Conservation (phyloP, 2,888 invertebrate species). For the Caenorhabditis drosophilae region DNA sequence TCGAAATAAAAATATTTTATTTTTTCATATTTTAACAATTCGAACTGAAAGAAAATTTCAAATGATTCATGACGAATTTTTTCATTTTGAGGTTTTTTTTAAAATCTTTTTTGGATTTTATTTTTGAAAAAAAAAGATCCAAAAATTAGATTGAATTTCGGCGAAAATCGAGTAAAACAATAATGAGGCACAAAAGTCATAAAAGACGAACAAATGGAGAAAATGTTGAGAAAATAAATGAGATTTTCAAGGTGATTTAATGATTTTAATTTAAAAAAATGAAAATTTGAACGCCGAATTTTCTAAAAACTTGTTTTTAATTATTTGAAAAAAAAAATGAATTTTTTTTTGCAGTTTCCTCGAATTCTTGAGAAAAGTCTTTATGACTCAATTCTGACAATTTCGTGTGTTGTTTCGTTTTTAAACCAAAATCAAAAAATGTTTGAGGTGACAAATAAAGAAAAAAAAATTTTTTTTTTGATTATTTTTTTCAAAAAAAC, state of each 20-base stretch:
- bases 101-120: neutral
- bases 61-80: conserved; percentile 13
- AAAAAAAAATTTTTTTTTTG: neutral
- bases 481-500: conserved; percentile 4
- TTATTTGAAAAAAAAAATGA: neutral
- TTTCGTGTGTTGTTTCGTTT: conserved; percentile 21
- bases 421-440: conserved; percentile 22
- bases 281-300: neutral
- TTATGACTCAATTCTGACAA: conserved; percentile 16
- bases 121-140: neutral
- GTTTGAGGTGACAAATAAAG: conserved; percentile 27
- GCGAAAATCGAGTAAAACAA: conserved; percentile 19
- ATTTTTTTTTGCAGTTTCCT: conserved; percentile 24
- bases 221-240: conserved; percentile 25
- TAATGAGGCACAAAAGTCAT: conserved; percentile 31
- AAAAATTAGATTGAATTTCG: conserved; percentile 36
- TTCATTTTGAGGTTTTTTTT: conserved; percentile 23
- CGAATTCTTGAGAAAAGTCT: conserved; percentile 13
- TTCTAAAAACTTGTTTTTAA: no score
- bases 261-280: neutral
- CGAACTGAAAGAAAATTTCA: conserved; percentile 14
- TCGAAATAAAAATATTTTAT: conserved; percentile 4
- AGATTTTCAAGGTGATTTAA: conserved; percentile 23
- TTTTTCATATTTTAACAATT: conserved; percentile 18
- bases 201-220: conserved; percentile 6